Evolutionary conservation across 2,113 vertebrate species (phyloP).

Genomic region (Coregonus clupeaformis): DNA sequence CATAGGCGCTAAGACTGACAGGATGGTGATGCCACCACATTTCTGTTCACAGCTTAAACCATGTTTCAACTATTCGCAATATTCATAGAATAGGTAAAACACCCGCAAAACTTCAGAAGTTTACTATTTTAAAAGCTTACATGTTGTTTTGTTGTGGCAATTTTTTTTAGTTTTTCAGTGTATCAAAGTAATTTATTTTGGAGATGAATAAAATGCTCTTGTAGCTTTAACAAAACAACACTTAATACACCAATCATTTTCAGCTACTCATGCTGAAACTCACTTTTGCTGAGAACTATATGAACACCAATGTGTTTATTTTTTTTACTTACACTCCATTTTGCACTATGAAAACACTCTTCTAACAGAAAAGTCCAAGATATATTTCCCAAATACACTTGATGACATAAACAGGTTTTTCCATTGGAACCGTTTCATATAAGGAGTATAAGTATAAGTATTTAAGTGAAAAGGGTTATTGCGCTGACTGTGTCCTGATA

Average conservation of each 20-base stretch:
- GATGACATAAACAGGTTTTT: too few species aligned
- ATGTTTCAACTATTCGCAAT: conserved; percentile 50
- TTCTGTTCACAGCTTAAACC: conserved; percentile 69
- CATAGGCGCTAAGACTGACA: conserved; percentile 51
- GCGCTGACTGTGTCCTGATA: too few species aligned
- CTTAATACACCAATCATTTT: conserved; percentile 46
- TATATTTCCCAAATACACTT: too few species aligned
- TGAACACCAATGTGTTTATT: conserved; percentile 72
- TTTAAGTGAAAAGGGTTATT: too few species aligned
- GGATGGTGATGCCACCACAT: conserved; percentile 51
- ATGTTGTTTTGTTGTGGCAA: not conserved
- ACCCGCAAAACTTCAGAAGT: not conserved
- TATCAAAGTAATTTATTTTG: conserved; percentile 13
- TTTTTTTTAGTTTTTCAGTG: too few species aligned
- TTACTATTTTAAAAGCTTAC: not conserved
- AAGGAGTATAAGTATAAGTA: too few species aligned
- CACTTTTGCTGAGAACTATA: conserved; percentile 49
- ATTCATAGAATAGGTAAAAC: conserved; percentile 53
- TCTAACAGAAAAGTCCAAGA: too few species aligned
- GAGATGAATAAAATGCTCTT: conserved; percentile 20
- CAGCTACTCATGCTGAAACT: conserved; percentile 54
- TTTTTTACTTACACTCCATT: too few species aligned
- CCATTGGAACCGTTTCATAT: too few species aligned
- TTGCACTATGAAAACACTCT: too few species aligned
- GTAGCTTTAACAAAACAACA: conserved; percentile 49